These are phyloP conservation scores for Alosa sapidissima DNA, from an alignment of 2,797 vertebrate species.

Conservation along the genomic window DNA sequence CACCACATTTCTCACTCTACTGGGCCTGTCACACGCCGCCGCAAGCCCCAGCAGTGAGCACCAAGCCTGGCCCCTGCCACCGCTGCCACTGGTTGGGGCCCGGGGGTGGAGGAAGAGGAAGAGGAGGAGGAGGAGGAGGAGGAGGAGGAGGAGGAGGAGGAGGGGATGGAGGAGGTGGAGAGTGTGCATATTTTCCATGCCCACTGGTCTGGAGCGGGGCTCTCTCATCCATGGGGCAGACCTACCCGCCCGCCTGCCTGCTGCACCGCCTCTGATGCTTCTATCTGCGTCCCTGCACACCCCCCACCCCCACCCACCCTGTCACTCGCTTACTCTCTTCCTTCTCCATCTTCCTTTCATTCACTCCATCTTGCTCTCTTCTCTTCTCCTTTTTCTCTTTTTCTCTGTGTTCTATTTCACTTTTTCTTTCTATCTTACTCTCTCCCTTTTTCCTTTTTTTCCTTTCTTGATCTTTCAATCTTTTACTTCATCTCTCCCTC, in stretches of 20 bases:
- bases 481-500: not conserved
- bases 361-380: not conserved
- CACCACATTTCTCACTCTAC: slow-evolving; percentile 46
- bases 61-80: not conserved
- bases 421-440: not conserved
- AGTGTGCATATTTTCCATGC: slow-evolving; percentile 39
- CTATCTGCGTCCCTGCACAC: slow-evolving; percentile 27
- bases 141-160: slow-evolving; percentile 22
- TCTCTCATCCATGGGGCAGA: slow-evolving; percentile 63
- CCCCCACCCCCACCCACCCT: not conserved
- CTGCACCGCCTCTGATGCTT: slow-evolving; percentile 56
- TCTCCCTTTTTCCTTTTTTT: not conserved
- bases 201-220: slow-evolving; percentile 47
- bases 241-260: not conserved
- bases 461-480: slow-evolving; percentile 6
- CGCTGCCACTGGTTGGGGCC: not conserved
- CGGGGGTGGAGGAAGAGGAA: not conserved
- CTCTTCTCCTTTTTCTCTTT: not conserved
- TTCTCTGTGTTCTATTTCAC: slow-evolving; percentile 45
- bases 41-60: not conserved
- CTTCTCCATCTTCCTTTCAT: slow-evolving; percentile 4
- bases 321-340: not conserved
- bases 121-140: not conserved
- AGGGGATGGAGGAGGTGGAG: slow-evolving; percentile 12
- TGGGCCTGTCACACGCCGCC: slow-evolving; percentile 42